Percentiles rank a stretch among this genome's conserved stretches.
These are phyloP conservation scores for Mechanitis mazaeus DNA, from an alignment of 2,888 invertebrate species.

Conservation along the genomic window DNA sequence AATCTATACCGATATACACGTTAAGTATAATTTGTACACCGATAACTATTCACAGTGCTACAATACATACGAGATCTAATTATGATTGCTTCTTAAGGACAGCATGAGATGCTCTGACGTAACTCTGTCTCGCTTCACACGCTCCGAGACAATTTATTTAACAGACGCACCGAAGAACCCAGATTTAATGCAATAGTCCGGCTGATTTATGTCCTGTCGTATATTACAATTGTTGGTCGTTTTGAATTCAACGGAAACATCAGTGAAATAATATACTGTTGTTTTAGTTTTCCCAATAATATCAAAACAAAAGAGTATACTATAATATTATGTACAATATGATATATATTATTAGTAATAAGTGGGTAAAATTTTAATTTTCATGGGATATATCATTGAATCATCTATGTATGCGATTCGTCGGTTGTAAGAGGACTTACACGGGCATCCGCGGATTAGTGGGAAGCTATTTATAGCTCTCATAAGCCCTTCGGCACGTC, in stretches of 20 bases:
- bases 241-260: too few relatives aligned
- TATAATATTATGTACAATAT: too few relatives aligned
- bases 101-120: conserved; percentile 44
- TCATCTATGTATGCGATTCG: conserved; percentile 16
- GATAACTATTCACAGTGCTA: conserved; percentile 27
- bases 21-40: conserved; percentile 6
- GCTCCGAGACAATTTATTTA: conserved; percentile 31
- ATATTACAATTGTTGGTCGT: too few relatives aligned
- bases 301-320: too few relatives aligned
- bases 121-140: conserved; percentile 52
- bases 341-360: too few relatives aligned
- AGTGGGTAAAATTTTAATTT: too few relatives aligned
- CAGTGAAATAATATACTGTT: too few relatives aligned
- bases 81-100: conserved; percentile 48
- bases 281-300: too few relatives aligned
- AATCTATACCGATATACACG: too few relatives aligned
- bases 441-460: conserved; percentile 25
- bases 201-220: too few relatives aligned
- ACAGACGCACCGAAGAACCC: conserved; percentile 3
- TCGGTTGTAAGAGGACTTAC: conserved; percentile 13
- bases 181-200: conserved; percentile 5
- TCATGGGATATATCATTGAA: conserved; percentile 10
- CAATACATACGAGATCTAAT: conserved; percentile 45
- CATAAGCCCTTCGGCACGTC: conserved; percentile 30
- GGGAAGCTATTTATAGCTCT: conserved; percentile 29